Evolutionary conservation across 2,113 vertebrate species (phyloP), one percentile per base, ranked within the genome.

Genomic region (Pionites leucogaster): DNA sequence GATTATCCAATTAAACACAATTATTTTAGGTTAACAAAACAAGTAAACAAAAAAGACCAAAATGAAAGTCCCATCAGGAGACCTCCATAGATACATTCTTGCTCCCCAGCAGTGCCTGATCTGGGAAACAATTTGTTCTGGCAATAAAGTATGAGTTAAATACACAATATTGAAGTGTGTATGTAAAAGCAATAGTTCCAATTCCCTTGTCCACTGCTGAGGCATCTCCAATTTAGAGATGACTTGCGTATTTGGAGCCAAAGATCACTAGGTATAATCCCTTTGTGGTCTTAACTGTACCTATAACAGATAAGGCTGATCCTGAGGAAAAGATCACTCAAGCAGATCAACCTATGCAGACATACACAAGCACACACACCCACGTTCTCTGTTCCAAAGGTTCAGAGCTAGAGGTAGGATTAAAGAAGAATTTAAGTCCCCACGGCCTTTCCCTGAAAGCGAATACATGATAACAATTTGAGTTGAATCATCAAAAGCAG

Each of bases 401-500:
- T 55, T 76, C 63, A n/a, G 13, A 57, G 41, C 62, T 55, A n/a
- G 6, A 92, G 59, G 63, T 20, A 62, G 53, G 84, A 86, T 90
- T 91, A 96, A 88, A 90, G 86, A 49, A 83, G 55, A 79, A 90
- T 64, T 78, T 72, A 82, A 90, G 78, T 39, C 17, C 28, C 15
- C 70, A 79, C 80, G 94, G 71, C 70, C 78, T 80, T 64, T 65
- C n/a, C 33, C 50, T 57, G 69, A 92, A 91, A 53, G 70, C 33
- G n/a, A 90, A 52, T 12, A 17, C 27, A 67, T 59, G 83, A 65
- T 79, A 91, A 79, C 59, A 41, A 37, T 85, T 85, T 42, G 59
- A 93, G 67, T 18, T 62, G 90, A 92, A 89, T 92, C 91, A 92
- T 90, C 65, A 91, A 93, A 94, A 82, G 81, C 62, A 46, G 31